Evolutionary conservation across 2,888 invertebrate species (phyloP), one percentile per base, ranked within the genome.

Genomic region (Oxycera nigricornis): DNA sequence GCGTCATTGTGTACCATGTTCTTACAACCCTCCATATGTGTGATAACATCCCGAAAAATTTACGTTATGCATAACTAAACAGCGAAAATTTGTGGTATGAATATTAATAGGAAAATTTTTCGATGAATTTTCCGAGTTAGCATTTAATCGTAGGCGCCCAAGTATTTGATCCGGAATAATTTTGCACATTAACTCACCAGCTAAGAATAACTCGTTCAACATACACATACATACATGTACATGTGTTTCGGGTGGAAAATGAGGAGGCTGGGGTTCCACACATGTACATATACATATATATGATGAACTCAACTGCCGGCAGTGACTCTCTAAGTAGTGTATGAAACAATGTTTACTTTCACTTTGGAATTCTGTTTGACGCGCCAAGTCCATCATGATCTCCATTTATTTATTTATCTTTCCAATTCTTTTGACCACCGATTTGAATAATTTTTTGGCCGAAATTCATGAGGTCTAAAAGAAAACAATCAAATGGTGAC

Each of bases 171-270:
- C 35, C 35, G 35, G 11, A 35, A 35, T 35, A 35, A 35, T 35
- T 35, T 35, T 35, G 35, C n/a, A 46, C 17, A 46, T 46, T 17
- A 46, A 57, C 57, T 57, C 26, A 11, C 14, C 31, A 30, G n/a
- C 61, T 61, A 61, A 61, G 30, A 61, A 61, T 61, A 61, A 31
- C 61, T 31, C 61, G 6, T 61, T 61, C 61, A 61, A 61, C 61
- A 31, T 11, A 17, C 46, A n/a, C n/a, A n/a, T n/a, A n/a, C n/a
- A n/a, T n/a, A n/a, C n/a, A n/a, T n/a, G n/a, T n/a, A n/a, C n/a
- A n/a, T n/a, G n/a, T n/a, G n/a, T n/a, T n/a, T n/a, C n/a, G n/a
- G n/a, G n/a, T n/a, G n/a, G n/a, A n/a, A n/a, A n/a, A n/a, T n/a
- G n/a, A n/a, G n/a, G n/a, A n/a, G n/a, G n/a, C n/a, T n/a, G n/a